Percentiles rank a stretch among this genome's conserved stretches.
phyloP scores from a whole-genome alignment of 2,113 vertebrate species.

The Hippolais icterina region DNA sequence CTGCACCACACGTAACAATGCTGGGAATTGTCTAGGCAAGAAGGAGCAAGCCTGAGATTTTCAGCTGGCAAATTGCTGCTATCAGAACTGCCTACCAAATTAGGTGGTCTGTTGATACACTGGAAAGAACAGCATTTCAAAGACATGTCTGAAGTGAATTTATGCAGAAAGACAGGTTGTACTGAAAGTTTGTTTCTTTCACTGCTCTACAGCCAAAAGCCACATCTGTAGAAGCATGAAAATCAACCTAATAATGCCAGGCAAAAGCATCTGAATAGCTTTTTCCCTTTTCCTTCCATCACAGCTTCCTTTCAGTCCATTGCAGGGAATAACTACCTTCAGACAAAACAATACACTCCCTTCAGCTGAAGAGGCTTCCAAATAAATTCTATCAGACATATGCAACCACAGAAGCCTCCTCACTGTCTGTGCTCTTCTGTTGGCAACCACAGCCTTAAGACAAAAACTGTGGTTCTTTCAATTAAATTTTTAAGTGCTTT shows the following conservation, averaged over 20 bases:
- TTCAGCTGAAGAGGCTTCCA: conserved; percentile 16
- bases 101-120: background rate
- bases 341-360: background rate
- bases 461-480: background rate
- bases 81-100: background rate
- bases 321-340: conserved; percentile 1
- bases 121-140: background rate
- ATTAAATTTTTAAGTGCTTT: background rate
- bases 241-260: conserved; percentile 19
- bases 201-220: conserved; percentile 10
- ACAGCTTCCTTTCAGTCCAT: background rate
- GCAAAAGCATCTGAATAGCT: background rate
- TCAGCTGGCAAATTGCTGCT: background rate
- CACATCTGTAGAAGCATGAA: conserved; percentile 2
- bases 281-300: background rate
- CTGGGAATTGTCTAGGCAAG: background rate
- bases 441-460: background rate
- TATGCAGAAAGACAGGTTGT: background rate
- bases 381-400: conserved; percentile 24
- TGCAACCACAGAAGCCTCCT: background rate
- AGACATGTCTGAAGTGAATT: background rate
- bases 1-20: background rate
- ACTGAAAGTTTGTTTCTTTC: conserved; percentile 4
- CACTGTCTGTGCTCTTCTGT: background rate
- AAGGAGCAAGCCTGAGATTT: background rate